phyloP scores from a whole-genome alignment of 2,113 vertebrate species.

The Strigops habroptila region DNA sequence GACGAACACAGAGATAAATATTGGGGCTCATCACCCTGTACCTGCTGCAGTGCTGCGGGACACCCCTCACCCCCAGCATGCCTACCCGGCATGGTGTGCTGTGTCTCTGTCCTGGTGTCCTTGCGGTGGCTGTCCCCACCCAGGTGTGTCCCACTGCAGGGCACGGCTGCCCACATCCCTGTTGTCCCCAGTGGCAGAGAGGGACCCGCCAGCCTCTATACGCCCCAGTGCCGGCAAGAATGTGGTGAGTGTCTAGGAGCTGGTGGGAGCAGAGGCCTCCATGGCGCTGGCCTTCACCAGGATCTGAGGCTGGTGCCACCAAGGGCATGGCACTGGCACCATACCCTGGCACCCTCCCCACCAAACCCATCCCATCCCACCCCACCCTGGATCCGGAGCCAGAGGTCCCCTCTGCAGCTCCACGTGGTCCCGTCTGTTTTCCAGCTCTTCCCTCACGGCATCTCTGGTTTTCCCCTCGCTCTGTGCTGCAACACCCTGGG shows the following conservation, averaged over 20 bases:
- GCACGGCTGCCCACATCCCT: not conserved
- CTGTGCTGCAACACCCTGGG: not conserved
- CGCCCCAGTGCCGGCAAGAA: not conserved
- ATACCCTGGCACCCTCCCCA: rapidly evolving
- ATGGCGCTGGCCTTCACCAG: rapidly evolving
- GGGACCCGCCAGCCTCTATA: rapidly evolving
- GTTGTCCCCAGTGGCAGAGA: rapidly evolving
- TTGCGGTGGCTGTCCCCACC: rapidly evolving
- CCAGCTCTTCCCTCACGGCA: rapidly evolving
- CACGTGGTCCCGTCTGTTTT: rapidly evolving
- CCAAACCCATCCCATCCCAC: not conserved
- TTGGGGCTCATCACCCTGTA: constrained; percentile 65
- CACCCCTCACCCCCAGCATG: rapidly evolving
- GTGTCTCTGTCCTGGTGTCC: not conserved
- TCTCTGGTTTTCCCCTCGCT: not conserved
- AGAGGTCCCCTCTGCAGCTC: not conserved
- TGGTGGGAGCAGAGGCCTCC: not conserved
- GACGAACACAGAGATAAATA: constrained; percentile 60
- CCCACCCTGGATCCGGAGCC: rapidly evolving
- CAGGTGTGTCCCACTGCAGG: not conserved
- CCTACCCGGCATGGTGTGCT: rapidly evolving
- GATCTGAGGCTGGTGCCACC: not conserved
- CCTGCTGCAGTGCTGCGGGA: not conserved
- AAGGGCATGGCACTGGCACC: not conserved
- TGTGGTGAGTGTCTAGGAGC: rapidly evolving